Percentiles rank a stretch among this genome's conserved stretches.
Evolutionary conservation across 2,888 invertebrate species (phyloP).

Genomic region (Mayetiola destructor): DNA sequence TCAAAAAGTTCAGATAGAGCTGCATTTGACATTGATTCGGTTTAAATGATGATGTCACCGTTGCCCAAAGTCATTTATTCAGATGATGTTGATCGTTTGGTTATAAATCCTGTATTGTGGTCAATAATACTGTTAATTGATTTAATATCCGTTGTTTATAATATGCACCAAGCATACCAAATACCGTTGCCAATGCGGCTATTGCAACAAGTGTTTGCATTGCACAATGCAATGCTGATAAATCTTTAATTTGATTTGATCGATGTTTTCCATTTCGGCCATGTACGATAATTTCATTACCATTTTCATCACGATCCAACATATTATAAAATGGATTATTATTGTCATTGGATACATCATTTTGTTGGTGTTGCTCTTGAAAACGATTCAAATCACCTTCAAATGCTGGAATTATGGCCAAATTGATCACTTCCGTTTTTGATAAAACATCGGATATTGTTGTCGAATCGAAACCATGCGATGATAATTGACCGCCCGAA

Average conservation of each 20-base stretch:
- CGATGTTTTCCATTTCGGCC: constrained; percentile 22
- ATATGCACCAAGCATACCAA: constrained; percentile 35
- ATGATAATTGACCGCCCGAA: neutral
- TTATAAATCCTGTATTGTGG: too few species aligned
- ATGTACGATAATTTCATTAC: constrained; percentile 17
- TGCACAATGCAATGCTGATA: constrained; percentile 35
- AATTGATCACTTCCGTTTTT: constrained; percentile 34
- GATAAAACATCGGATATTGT: constrained; percentile 24
- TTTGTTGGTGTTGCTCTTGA: constrained; percentile 25
- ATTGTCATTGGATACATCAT: constrained; percentile 10
- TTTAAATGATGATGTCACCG: too few species aligned
- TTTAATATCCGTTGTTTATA: constrained; percentile 35
- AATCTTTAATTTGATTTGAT: constrained; percentile 27
- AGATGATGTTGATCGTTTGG: too few species aligned
- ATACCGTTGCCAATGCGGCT: constrained; percentile 34
- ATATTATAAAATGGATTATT: constrained; percentile 15
- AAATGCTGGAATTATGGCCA: constrained; percentile 35
- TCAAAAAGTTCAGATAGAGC: too few species aligned
- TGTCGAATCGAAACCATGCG: constrained; percentile 1
- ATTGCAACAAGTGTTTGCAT: constrained; percentile 37
- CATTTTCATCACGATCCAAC: constrained; percentile 15
- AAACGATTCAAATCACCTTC: constrained; percentile 23
- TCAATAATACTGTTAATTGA: constrained; percentile 32
- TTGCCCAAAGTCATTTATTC: too few species aligned
- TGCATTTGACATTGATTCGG: too few species aligned